Evolutionary conservation across 92 coral and sea anemone species (phyloP).

Genomic region (Zoanthus gigantus): DNA sequence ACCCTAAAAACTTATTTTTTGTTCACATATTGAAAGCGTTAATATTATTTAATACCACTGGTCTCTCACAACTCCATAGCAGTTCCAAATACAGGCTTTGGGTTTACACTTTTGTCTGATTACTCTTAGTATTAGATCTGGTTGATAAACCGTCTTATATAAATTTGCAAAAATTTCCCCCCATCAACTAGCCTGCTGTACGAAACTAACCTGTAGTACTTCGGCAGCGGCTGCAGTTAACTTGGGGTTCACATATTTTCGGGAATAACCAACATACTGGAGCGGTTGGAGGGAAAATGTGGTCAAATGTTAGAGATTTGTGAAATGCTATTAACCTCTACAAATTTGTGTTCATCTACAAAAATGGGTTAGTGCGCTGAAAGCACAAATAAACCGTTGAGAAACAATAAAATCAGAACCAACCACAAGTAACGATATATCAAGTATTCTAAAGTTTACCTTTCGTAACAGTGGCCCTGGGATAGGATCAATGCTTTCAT

Average conservation of each 20-base stretch:
- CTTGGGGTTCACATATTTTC: constrained; percentile 96
- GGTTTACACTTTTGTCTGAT: too few species aligned
- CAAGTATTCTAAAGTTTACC: constrained; percentile 51
- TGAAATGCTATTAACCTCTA: background rate
- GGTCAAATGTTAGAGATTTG: background rate
- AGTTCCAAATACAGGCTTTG: too few species aligned
- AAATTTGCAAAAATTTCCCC: too few species aligned
- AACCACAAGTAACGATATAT: background rate
- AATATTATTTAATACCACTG: too few species aligned
- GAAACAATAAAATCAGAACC: background rate
- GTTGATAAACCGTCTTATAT: too few species aligned
- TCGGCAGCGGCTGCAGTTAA: constrained; percentile 93
- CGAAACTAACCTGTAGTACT: constrained; percentile 81
- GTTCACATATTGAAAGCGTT: too few species aligned
- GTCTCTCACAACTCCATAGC: too few species aligned
- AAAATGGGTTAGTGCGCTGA: background rate
- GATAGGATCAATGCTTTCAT: constrained; percentile 87
- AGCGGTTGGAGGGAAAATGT: background rate
- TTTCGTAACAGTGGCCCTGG: constrained; percentile 88
- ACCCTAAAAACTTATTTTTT: too few species aligned
- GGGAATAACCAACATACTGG: constrained; percentile 95
- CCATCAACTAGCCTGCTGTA: background rate
- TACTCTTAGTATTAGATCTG: too few species aligned
- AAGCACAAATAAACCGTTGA: background rate
- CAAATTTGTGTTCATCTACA: too few species aligned